These are phyloP conservation scores for Psittacula derbiana DNA, from an alignment of 2,797 vertebrate genomes.

Conservation along the genomic window DNA sequence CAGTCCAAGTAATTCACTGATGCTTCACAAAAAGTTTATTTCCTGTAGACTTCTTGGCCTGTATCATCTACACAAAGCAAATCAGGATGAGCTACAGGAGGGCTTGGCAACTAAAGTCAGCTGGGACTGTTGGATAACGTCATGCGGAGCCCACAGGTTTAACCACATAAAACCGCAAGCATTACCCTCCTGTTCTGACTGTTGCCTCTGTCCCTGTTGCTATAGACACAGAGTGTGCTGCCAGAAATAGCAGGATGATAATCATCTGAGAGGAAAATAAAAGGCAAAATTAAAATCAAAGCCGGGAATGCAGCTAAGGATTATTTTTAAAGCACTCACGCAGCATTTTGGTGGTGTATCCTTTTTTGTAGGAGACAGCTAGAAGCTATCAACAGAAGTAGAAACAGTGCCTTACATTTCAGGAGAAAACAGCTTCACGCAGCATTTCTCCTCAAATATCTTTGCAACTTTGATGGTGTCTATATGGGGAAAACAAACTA, in stretches of 20 bases:
- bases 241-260: neutral
- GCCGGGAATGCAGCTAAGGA: neutral
- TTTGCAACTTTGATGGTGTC: neutral
- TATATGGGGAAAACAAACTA: neutral
- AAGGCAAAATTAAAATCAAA: neutral
- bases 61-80: neutral
- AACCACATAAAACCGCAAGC: neutral
- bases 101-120: neutral
- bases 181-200: neutral
- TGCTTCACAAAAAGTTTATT: neutral
- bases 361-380: neutral
- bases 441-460: neutral
- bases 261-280: neutral
- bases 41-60: neutral
- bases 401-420: neutral
- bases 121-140: neutral
- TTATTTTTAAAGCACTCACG: neutral
- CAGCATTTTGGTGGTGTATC: neutral
- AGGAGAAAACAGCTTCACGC: neutral
- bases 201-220: neutral
- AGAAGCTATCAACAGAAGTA: neutral
- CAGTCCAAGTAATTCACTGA: neutral
- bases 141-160: neutral
- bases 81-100: neutral
- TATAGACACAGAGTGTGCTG: neutral